Evolutionary conservation across 2,888 invertebrate genomes (phyloP).

Genomic region (Amphipoea lucens): DNA sequence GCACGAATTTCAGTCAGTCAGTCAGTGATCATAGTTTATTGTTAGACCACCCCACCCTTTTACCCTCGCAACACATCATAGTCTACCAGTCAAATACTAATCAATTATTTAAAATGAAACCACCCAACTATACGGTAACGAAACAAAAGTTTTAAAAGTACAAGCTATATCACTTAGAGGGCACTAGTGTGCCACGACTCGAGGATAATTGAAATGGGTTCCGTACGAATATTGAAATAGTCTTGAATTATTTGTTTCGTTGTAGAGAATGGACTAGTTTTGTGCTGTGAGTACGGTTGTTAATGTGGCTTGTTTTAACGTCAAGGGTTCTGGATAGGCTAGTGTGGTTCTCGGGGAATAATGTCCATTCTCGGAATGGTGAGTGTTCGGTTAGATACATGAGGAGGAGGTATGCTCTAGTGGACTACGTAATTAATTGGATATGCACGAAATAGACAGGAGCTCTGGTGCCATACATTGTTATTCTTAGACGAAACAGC

Average conservation of each 20-base stretch:
- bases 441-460: neutral
- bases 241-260: constrained; percentile 56
- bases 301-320: constrained; percentile 11
- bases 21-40: neutral
- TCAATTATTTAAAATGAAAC: constrained; percentile 50
- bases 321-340: neutral
- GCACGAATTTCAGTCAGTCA: neutral
- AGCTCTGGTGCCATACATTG: neutral
- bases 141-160: constrained; percentile 59
- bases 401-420: neutral
- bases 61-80: neutral
- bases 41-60: neutral
- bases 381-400: neutral
- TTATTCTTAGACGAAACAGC: neutral
- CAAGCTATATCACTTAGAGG: constrained; percentile 63
- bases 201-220: constrained; percentile 63
- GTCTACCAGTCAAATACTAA: constrained; percentile 20
- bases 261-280: constrained; percentile 31
- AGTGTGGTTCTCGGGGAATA: too few relatives aligned
- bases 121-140: constrained; percentile 14
- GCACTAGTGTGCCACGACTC: constrained; percentile 40
- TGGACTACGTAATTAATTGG: neutral
- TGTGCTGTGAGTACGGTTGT: constrained; percentile 9
- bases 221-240: constrained; percentile 50
- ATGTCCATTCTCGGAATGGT: neutral